Evolutionary conservation across 1,140 invertebrate genomes (phyloP), one percentile per base, ranked within the genome.

Genomic region (Bacillus rossius): DNA sequence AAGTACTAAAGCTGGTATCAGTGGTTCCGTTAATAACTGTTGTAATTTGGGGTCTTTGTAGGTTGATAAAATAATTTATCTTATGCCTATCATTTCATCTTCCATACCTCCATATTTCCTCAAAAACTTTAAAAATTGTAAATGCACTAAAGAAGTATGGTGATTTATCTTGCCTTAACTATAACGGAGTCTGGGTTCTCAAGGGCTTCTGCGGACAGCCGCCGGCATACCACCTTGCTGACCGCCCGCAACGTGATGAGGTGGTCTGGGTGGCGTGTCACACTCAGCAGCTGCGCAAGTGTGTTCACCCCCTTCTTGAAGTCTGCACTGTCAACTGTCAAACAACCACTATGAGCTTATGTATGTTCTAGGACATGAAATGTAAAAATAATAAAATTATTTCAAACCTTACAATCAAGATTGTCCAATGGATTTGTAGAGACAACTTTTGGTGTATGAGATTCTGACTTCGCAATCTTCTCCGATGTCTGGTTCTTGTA

Each of bases 351-450:
- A n/a, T n/a, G n/a, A n/a, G n/a, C n/a, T n/a, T n/a, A n/a, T n/a
- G n/a, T n/a, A n/a, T n/a, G n/a, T n/a, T n/a, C n/a, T 51, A 10
- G 45, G 3, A 48, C 17, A 48, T 23, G 7, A n/a, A 8, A 48
- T 2, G 1, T 1, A 1, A 41, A 52, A 2, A 55, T 14, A 53
- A 55, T 10, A 34, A 34, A 34, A 42, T 41, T 42, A 14, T 42
- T 84, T n/a, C n/a, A n/a, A n/a, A n/a, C n/a, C 88, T 85, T 81
- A 92, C 90, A 94, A 70, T 94, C 84, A 43, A 94, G 75, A 71
- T 85, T 87, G 69, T 93, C 90, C 38, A 94, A 71, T 43, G 90
- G 88, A 79, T 94, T 94, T 47, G 81, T 78, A 22, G 88, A 86
- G 34, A 85, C 82, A 50, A 91, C 77, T 73, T 78, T 84, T 8